A percentile compares a stretch with the other conserved stretches of the same genome.
These are phyloP conservation scores for Globicephala melas DNA, from an alignment of 2,113 vertebrate species.

Conservation along the genomic window DNA sequence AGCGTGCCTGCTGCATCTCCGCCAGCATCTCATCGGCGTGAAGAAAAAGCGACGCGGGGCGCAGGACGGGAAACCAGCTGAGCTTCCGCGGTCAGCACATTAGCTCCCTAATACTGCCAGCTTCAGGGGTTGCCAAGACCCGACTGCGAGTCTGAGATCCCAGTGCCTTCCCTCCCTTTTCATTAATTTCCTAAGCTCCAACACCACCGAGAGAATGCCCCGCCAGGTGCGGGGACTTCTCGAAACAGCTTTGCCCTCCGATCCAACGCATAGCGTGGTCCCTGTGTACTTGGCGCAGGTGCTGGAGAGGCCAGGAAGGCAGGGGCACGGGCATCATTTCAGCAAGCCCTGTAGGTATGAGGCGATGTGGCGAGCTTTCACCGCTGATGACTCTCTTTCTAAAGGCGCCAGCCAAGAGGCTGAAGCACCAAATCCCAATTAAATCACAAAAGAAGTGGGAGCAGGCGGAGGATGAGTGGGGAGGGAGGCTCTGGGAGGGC, in stretches of 20 bases:
- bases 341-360: not conserved
- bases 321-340: not conserved
- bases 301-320: not conserved
- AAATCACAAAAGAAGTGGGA: conserved; percentile 36
- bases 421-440: conserved; percentile 40
- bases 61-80: not conserved
- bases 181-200: conserved; percentile 37
- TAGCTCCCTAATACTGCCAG: not conserved
- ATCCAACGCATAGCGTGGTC: not conserved
- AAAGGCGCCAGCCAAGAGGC: conserved; percentile 38
- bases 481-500: not conserved
- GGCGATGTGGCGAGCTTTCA: not conserved
- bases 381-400: not conserved
- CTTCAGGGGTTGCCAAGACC: not conserved
- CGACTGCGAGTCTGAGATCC: conserved; percentile 5
- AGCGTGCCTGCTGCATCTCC: not conserved
- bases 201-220: not conserved
- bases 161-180: conserved; percentile 40
- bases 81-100: not conserved
- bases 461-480: not conserved
- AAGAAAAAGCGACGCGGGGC: not conserved
- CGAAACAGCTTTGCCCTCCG: conserved; percentile 22
- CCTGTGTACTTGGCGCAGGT: not conserved
- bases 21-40: not conserved
- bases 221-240: conserved; percentile 47